These are phyloP conservation scores for Scopus umbretta DNA, from an alignment of 2,113 vertebrate species.

Conservation along the genomic window DNA sequence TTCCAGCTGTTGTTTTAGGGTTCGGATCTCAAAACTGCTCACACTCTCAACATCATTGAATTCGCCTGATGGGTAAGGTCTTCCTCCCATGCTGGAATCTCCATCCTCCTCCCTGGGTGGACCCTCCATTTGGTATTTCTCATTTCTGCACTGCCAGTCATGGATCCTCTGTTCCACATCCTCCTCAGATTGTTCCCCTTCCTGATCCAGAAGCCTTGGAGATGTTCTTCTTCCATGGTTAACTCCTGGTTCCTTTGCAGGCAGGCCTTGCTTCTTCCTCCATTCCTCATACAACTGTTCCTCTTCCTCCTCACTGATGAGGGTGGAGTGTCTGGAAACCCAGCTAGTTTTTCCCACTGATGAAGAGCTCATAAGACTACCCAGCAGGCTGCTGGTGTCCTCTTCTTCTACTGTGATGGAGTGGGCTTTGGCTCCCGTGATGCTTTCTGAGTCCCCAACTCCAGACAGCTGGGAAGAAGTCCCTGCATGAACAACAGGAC, in stretches of 20 bases:
- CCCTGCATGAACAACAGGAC: constrained; percentile 70
- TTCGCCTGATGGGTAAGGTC: constrained; percentile 17
- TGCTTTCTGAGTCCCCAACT: constrained; percentile 45
- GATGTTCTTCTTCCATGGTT: not conserved
- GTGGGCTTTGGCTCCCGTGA: constrained; percentile 68
- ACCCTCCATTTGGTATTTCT: constrained; percentile 79
- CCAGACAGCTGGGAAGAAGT: constrained; percentile 51
- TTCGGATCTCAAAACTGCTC: constrained; percentile 79
- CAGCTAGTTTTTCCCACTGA: constrained; percentile 60
- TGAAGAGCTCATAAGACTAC: constrained; percentile 76
- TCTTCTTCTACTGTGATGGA: constrained; percentile 83
- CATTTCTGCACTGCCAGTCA: constrained; percentile 91
- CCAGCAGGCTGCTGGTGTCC: constrained; percentile 80
- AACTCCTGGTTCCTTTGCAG: constrained; percentile 7
- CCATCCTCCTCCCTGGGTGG: constrained; percentile 65
- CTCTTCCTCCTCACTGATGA: constrained; percentile 69
- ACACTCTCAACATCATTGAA: constrained; percentile 78
- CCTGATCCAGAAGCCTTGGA: not conserved
- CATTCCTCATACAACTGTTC: constrained; percentile 48
- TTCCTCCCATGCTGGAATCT: constrained; percentile 5
- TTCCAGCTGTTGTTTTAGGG: constrained; percentile 75
- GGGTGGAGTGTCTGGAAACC: constrained; percentile 69
- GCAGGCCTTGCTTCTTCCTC: constrained; percentile 46
- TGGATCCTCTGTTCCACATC: constrained; percentile 75
- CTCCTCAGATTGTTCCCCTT: constrained; percentile 59